These are phyloP conservation scores for Mylabris sibirica DNA, from an alignment of 2,888 invertebrate genomes.

Conservation along the genomic window DNA sequence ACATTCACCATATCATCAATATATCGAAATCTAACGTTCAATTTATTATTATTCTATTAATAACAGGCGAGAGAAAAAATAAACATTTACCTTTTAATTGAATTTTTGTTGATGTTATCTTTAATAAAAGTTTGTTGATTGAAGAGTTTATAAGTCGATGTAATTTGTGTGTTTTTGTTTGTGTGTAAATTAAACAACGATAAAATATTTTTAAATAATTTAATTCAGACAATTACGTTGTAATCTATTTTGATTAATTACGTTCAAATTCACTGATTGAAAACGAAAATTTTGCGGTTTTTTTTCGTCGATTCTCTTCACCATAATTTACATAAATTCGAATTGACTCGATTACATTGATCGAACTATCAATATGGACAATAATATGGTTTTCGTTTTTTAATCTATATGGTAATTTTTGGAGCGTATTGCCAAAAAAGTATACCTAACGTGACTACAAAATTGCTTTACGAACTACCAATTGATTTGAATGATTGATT, in stretches of 20 bases:
- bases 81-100: not conserved
- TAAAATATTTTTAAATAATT: constrained; percentile 22
- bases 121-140: not conserved
- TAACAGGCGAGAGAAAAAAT: not conserved
- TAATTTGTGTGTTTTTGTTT: constrained; percentile 7
- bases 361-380: not conserved
- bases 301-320: not conserved
- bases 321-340: not conserved
- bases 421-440: not conserved
- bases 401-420: constrained; percentile 29
- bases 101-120: not conserved
- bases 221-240: constrained; percentile 32
- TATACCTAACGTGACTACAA: not conserved
- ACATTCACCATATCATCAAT: not conserved
- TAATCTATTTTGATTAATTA: constrained; percentile 24
- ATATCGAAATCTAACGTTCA: constrained; percentile 1
- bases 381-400: constrained; percentile 24
- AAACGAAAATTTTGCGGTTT: not conserved
- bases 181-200: constrained; percentile 16
- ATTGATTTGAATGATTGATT: not conserved
- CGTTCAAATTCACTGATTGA: not conserved
- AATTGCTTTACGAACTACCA: constrained; percentile 18
- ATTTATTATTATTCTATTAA: not conserved
- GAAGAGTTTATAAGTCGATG: not conserved
- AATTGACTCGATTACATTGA: constrained; percentile 1